phyloP scores from a whole-genome alignment of 2,888 invertebrate species.

The Camptogramma bilineatum region DNA sequence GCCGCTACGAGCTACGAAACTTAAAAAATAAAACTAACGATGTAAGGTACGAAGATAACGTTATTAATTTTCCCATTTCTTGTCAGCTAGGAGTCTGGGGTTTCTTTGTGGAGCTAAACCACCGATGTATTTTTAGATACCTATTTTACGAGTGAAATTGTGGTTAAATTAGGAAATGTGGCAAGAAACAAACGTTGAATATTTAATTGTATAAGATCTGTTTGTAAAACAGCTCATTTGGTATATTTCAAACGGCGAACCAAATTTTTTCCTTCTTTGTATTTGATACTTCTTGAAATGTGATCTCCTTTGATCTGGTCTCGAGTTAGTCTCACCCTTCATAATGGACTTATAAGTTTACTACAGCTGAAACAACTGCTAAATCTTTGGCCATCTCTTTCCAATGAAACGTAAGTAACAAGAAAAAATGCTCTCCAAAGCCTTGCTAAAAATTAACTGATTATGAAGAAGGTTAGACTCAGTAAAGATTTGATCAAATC shows the following conservation, averaged over 20 bases:
- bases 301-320: too few species aligned
- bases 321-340: too few species aligned
- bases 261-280: background rate
- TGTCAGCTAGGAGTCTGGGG: slow-evolving; percentile 4
- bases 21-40: background rate
- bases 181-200: background rate
- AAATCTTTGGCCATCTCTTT: too few species aligned
- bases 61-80: slow-evolving; percentile 3
- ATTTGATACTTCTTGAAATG: too few species aligned
- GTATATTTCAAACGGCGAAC: background rate
- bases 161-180: background rate
- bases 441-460: background rate
- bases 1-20: slow-evolving; percentile 21
- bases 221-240: background rate
- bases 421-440: too few species aligned
- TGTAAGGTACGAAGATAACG: background rate
- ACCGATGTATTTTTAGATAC: background rate
- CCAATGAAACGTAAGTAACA: too few species aligned
- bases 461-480: background rate
- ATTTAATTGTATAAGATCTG: too few species aligned
- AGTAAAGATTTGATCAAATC: too few species aligned
- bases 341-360: too few species aligned
- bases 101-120: slow-evolving; percentile 6
- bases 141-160: background rate
- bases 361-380: too few species aligned